Percentiles rank a stretch among this genome's conserved stretches.
phyloP scores from a whole-genome alignment of 2,797 vertebrate species.

The Chloroceryle amazona region DNA sequence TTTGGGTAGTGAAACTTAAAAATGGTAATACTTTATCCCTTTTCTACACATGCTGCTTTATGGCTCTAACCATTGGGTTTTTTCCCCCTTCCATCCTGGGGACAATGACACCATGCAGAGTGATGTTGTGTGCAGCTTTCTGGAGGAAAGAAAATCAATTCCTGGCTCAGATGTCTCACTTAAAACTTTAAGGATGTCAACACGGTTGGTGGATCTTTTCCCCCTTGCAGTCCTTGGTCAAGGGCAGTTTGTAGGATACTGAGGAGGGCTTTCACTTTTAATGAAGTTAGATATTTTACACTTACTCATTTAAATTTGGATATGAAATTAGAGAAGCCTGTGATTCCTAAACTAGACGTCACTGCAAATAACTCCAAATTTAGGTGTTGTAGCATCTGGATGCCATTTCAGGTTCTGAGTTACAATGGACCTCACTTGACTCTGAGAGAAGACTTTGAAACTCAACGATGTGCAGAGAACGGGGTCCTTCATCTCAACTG shows the following conservation, averaged over 20 bases:
- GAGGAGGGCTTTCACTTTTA: not conserved
- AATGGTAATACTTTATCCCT: not conserved
- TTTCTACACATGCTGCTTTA: not conserved
- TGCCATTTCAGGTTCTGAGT: not conserved
- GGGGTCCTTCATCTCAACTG: not conserved
- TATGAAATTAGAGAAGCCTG: not conserved
- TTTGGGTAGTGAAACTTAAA: not conserved
- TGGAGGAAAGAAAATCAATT: not conserved
- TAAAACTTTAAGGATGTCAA: not conserved
- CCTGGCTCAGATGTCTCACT: not conserved
- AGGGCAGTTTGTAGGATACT: not conserved
- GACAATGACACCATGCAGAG: not conserved
- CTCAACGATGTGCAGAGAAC: accelerated
- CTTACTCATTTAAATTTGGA: not conserved
- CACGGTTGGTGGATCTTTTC: not conserved
- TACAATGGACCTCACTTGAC: not conserved
- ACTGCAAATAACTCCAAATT: not conserved
- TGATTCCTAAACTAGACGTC: not conserved
- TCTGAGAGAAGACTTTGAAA: not conserved
- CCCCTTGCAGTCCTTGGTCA: not conserved
- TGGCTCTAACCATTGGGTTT: not conserved
- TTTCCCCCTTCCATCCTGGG: not conserved
- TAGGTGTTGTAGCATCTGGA: not conserved
- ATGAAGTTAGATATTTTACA: not conserved
- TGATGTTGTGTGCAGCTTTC: not conserved